Percentiles rank a stretch among this genome's conserved stretches.
Evolutionary conservation across 2,113 vertebrate genomes (phyloP).

Genomic region (Chamaea fasciata): DNA sequence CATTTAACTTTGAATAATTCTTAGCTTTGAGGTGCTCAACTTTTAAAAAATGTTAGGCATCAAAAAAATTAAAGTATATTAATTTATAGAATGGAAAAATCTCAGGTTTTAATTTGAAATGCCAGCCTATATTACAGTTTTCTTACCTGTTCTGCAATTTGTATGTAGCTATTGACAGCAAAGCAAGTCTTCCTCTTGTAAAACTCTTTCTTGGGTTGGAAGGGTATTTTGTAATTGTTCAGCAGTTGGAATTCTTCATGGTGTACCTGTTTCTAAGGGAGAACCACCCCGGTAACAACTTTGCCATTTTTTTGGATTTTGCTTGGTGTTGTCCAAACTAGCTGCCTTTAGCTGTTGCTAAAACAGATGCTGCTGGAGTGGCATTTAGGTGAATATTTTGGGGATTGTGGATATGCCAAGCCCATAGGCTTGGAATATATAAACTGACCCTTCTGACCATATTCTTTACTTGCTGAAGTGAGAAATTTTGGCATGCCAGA

Average conservation of each 20-base stretch:
- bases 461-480: background rate
- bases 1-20: background rate
- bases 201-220: background rate
- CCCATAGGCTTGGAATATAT: background rate
- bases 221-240: background rate
- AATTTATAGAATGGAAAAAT: background rate
- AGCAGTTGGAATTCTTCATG: background rate
- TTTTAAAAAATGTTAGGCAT: background rate
- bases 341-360: background rate
- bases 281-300: background rate
- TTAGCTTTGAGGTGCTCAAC: background rate
- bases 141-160: background rate
- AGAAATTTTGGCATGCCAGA: background rate
- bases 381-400: background rate
- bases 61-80: background rate
- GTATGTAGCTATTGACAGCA: accelerated
- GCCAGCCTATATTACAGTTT: background rate
- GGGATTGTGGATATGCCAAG: background rate
- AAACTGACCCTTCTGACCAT: background rate
- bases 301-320: background rate
- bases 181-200: background rate
- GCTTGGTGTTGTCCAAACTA: background rate
- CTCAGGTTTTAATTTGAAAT: background rate
- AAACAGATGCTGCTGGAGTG: background rate
- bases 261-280: background rate